Percentiles rank a stretch among this genome's conserved stretches.
phyloP scores from a whole-genome alignment of 30 jellyfish, hydroid and myxozoan species.

The Cassiopea andromeda region DNA sequence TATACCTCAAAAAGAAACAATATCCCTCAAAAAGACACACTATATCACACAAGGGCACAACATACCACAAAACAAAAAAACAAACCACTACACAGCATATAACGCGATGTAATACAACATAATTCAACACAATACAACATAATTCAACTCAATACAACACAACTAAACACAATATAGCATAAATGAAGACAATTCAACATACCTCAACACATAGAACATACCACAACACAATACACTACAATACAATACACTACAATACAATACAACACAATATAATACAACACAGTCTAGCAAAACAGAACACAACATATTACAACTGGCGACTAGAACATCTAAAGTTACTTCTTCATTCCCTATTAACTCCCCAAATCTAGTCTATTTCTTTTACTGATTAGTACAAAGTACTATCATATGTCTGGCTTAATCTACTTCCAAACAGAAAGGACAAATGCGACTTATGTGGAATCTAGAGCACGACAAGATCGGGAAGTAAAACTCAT shows the following conservation, averaged over 20 bases:
- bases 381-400: no score
- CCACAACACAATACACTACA: neutral
- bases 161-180: neutral
- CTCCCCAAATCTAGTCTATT: neutral
- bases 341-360: neutral
- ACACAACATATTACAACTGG: neutral
- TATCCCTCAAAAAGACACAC: neutral
- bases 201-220: no score
- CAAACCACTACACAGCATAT: no score
- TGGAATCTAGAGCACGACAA: neutral
- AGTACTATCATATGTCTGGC: no score
- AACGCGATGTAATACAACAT: no score
- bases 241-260: no score
- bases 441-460: neutral
- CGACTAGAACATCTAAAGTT: neutral
- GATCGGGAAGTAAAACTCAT: neutral
- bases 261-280: neutral
- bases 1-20: neutral
- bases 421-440: neutral
- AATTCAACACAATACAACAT: no score
- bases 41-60: neutral
- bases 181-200: neutral
- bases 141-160: neutral
- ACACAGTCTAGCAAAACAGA: neutral
- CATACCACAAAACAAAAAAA: no score